phyloP scores from a whole-genome alignment of 2,797 vertebrate genomes.

The Cercopithecus mitis region DNA sequence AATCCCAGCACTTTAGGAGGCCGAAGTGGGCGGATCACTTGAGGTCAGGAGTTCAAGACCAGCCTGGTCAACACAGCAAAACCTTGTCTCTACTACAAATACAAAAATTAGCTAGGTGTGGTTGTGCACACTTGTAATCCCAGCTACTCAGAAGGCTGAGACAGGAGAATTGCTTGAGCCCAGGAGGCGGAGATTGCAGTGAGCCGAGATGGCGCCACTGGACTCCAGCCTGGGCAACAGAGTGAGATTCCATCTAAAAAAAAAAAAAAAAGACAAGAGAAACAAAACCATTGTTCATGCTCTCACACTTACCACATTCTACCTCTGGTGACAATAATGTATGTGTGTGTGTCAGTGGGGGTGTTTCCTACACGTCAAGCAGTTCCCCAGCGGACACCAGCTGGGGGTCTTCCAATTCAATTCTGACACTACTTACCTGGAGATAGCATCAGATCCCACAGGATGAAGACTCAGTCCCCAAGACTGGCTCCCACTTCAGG shows the following conservation, averaged over 20 bases:
- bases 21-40: fast-evolving
- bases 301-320: background rate
- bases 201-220: too few relatives aligned
- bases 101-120: fast-evolving
- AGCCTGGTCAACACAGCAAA: too few relatives aligned
- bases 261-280: background rate
- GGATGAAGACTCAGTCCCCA: background rate
- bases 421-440: background rate
- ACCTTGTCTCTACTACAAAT: too few relatives aligned
- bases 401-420: background rate
- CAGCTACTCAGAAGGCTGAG: too few relatives aligned
- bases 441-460: background rate
- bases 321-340: background rate
- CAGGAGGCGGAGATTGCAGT: too few relatives aligned
- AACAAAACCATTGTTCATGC: background rate
- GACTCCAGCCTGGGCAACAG: too few relatives aligned
- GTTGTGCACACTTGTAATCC: too few relatives aligned
- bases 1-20: too few relatives aligned
- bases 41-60: too few relatives aligned
- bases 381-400: background rate
- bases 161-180: too few relatives aligned
- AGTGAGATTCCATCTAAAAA: too few relatives aligned
- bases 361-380: background rate
- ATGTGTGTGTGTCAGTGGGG: too few relatives aligned
- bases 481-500: background rate